Evolutionary conservation across 2,113 vertebrate genomes (phyloP), one percentile per base, ranked within the genome.

Genomic region (Sprattus sprattus): DNA sequence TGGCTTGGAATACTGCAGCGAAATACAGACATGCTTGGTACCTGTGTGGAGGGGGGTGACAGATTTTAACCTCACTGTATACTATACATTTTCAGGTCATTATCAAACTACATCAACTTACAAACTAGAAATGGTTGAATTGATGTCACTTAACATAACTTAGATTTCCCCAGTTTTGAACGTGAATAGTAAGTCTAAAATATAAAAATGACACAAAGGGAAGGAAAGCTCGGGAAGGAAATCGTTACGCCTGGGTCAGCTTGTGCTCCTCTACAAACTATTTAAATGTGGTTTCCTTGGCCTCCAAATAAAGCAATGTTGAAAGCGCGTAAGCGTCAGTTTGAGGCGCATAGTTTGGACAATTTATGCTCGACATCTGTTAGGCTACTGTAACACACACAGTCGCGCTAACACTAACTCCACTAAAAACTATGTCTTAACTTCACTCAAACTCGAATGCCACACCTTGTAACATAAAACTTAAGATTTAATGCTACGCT

Each of bases 11-110:
- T 86, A 95, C 95, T 82, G 94, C 96, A 28, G 96, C 93, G 84
- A 99, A 97, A 92, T 99, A 99, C 83, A 98, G 86, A 89, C 94
- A 95, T 85, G 96, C 96, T 93, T 99, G 98, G 90, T 95, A 99
- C 91, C 98, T 99, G 92, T 44, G 90, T 90, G 87, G 84, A 87
- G 60, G 52, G 82, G 82, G 22, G 57, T 18, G 20, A 87, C n/a
- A 15, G 25, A 71, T 11, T 32, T 54, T 54, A 54, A 54, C 52
- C 3, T 18, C 15, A 16, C 15, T 0, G 15, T 54, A 49, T 54
- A 46, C 6, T 11, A 3, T 25, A 81, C 10, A 45, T 6, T 22
- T 18, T 54, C 1, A 45, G 39, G 9, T 44, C 45, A 52, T 60
- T 6, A 39, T n/a, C 32, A 64, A 64, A 7, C 57, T 5, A 25